Percentiles rank a stretch among this genome's conserved stretches.
Conservation (phyloP, 2,888 invertebrate genomes). For the Scaptodrosophila latifasciaeformis region DNA sequence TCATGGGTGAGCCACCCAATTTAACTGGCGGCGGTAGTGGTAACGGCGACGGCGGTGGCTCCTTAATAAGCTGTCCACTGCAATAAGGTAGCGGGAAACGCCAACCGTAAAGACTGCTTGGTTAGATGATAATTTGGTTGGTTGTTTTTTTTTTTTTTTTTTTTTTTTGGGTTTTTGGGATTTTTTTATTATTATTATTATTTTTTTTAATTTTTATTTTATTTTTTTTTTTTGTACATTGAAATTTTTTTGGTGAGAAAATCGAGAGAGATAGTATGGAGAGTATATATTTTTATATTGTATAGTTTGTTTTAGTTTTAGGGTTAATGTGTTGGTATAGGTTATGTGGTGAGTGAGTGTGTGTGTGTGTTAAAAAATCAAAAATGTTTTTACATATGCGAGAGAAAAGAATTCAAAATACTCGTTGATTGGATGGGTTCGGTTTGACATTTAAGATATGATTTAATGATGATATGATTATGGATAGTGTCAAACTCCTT, state of each 20-base stretch:
- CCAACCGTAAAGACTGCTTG: constrained; percentile 93
- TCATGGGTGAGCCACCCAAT: constrained; percentile 82
- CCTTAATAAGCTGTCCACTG: constrained; percentile 85
- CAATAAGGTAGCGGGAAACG: constrained; percentile 97
- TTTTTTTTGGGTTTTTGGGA: constrained; percentile 16
- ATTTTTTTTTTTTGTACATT: constrained; percentile 26
- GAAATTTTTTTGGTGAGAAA: constrained; percentile 26
- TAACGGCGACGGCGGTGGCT: constrained; percentile 86
- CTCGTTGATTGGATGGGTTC: no score
- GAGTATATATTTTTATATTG: no score
- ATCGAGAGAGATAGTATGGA: constrained; percentile 41
- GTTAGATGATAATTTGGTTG: constrained; percentile 64
- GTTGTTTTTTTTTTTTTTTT: constrained; percentile 12
- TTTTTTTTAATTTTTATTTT: constrained; percentile 21
- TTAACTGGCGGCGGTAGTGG: constrained; percentile 87
- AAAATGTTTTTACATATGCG: no score
- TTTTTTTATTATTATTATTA: constrained; percentile 4
- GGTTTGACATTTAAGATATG: no score
- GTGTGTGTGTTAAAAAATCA: constrained; percentile 10
- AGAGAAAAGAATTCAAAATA: no score
- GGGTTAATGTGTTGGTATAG: constrained; percentile 19
- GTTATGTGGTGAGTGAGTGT: constrained; percentile 1
- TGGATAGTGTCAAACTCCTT: no score
- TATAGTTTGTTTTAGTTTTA: constrained; percentile 32
- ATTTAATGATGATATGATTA: no score